These are phyloP conservation scores for Sapayoa aenigma DNA, from an alignment of 2,113 vertebrate genomes.

Conservation along the genomic window DNA sequence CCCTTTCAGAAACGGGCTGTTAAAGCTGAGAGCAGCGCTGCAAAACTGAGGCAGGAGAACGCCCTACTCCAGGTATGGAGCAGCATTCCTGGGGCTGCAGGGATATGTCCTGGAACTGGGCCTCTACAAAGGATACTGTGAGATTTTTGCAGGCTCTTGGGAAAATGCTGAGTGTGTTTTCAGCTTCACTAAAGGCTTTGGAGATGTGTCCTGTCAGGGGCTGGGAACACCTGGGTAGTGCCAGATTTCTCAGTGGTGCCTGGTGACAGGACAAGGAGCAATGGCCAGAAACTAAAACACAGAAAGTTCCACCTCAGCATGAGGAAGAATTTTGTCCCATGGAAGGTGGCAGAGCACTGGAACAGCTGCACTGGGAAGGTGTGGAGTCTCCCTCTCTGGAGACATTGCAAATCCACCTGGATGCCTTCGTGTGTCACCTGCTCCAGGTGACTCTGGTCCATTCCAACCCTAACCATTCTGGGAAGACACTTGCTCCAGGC, in stretches of 20 bases:
- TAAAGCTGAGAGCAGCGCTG: conserved; percentile 80
- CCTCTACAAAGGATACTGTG: neutral
- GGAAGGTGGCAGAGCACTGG: neutral
- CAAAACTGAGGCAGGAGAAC: conserved; percentile 82
- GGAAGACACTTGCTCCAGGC: neutral
- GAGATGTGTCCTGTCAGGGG: neutral
- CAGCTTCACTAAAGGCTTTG: neutral
- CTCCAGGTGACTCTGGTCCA: neutral
- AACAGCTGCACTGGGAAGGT: neutral
- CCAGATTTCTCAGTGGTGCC: neutral
- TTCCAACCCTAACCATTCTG: neutral
- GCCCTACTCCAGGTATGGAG: conserved; percentile 77
- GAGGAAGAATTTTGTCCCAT: neutral
- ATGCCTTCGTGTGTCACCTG: neutral
- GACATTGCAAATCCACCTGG: neutral
- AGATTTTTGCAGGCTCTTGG: neutral
- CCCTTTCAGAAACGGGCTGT: conserved; percentile 82
- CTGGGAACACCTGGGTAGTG: neutral
- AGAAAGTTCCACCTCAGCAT: neutral
- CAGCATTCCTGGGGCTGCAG: neutral
- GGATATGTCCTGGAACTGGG: rapidly evolving
- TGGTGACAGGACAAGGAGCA: neutral
- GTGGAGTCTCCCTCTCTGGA: neutral
- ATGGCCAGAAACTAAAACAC: neutral
- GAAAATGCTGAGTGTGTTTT: neutral